phyloP scores from a whole-genome alignment of 2,888 invertebrate genomes.

The Microctonus aethiopoides region DNA sequence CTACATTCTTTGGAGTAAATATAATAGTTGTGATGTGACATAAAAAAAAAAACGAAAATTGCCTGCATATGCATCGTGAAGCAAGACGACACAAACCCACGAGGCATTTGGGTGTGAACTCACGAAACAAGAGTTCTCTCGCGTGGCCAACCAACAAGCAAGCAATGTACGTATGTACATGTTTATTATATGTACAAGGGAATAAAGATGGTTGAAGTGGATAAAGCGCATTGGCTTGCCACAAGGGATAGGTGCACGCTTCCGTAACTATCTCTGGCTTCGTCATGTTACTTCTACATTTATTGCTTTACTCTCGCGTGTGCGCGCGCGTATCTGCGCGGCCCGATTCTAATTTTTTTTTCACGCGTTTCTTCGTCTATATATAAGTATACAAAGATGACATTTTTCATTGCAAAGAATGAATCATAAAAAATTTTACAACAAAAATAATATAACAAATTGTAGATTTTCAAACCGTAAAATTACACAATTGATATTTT shows the following conservation, averaged over 20 bases:
- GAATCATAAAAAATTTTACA: slow-evolving; percentile 27
- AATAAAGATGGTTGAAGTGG: slow-evolving; percentile 48
- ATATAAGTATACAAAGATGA: slow-evolving; percentile 39
- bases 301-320: slow-evolving; percentile 28
- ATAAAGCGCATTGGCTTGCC: slow-evolving; percentile 46
- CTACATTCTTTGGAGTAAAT: too few species aligned
- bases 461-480: slow-evolving; percentile 56
- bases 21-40: background rate
- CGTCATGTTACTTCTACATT: slow-evolving; percentile 21
- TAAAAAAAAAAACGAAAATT: slow-evolving; percentile 11
- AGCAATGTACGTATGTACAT: slow-evolving; percentile 25
- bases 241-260: slow-evolving; percentile 52
- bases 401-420: slow-evolving; percentile 47
- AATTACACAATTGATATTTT: slow-evolving; percentile 49
- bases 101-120: slow-evolving; percentile 31
- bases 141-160: slow-evolving; percentile 28
- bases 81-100: slow-evolving; percentile 32
- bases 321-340: slow-evolving; percentile 25
- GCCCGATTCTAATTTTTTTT: slow-evolving; percentile 16
- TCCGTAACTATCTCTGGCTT: slow-evolving; percentile 57
- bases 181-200: slow-evolving; percentile 36
- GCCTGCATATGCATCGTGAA: slow-evolving; percentile 30
- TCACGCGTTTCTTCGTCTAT: background rate
- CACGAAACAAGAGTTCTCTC: slow-evolving; percentile 33
- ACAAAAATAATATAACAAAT: slow-evolving; percentile 34